Conservation (phyloP, 2,797 vertebrate genomes). For the Hoplostethus mediterraneus region DNA sequence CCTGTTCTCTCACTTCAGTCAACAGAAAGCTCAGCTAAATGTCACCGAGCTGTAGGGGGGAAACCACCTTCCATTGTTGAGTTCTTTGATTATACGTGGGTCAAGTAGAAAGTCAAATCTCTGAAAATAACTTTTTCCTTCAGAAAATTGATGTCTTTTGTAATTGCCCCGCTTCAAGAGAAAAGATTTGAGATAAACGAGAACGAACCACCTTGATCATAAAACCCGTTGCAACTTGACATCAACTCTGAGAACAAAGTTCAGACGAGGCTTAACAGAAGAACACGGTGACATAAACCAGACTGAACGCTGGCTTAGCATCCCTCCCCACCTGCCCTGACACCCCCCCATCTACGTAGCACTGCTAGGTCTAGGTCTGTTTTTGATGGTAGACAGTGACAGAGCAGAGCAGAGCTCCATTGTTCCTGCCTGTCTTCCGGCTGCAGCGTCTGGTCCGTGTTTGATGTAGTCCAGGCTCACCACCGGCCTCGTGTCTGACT, state of each 20-base stretch:
- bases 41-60: conserved; percentile 70
- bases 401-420: conserved; percentile 67
- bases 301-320: conserved; percentile 52
- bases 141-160: conserved; percentile 56
- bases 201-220: conserved; percentile 8
- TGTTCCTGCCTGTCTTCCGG: conserved; percentile 78
- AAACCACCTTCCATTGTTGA: conserved; percentile 65
- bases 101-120: conserved; percentile 73
- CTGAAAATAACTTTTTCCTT: conserved; percentile 65
- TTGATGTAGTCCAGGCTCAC: conserved; percentile 78
- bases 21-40: conserved; percentile 71
- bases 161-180: conserved; percentile 48
- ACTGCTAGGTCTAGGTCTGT: conserved; percentile 46
- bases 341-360: conserved; percentile 23
- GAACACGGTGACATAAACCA: conserved; percentile 62
- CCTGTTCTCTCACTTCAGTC: conserved; percentile 44
- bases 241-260: conserved; percentile 46
- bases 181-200: conserved; percentile 43
- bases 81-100: conserved; percentile 67
- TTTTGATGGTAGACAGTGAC: conserved; percentile 73
- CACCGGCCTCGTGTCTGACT: conserved; percentile 48
- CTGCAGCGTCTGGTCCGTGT: conserved; percentile 73
- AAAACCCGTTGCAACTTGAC: conserved; percentile 44
- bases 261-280: conserved; percentile 52
- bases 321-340: conserved; percentile 63